Evolutionary conservation across 2,888 invertebrate species (phyloP), one percentile per base, ranked within the genome.

Genomic region (Dysmachus trigonus): DNA sequence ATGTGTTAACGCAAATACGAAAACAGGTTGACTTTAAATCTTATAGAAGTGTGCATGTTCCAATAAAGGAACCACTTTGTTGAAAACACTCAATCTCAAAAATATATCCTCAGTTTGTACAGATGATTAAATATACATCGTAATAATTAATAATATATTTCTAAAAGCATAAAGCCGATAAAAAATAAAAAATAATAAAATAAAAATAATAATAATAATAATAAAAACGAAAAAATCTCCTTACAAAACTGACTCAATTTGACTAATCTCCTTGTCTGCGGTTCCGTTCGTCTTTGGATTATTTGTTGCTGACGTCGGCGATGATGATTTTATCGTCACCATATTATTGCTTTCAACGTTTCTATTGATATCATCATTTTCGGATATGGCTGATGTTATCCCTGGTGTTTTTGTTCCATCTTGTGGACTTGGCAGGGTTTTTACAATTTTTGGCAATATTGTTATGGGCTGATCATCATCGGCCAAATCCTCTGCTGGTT

Each of bases 391-490:
- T 15, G 30, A 18, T 35, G 85, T 62, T 51, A 73, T 84, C 15
- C 41, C 18, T 27, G 86, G 76, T 51, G 84, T n/a, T 51, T 84
- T 85, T 79, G 86, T 72, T 22, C 84, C 86, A 74, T 83, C 86
- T 71, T 90, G 90, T 79, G 95, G 95, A 86, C 95, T 95, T 76
- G 97, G 95, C 74, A 96, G 95, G 0, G 96, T 97, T 92, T 96
- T 95, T 4, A 95, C 93, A 89, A 97, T 97, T 91, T 95, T 95
- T 82, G 96, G 97, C 86, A 96, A 93, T 93, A 95, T 95, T 1
- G 95, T 95, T 89, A 95, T 95, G 81, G 95, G 95, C 31, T 94
- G 94, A 90, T 96, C 96, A 86, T 95, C 95, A 38, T 96, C 96
- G 18, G 94, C 94, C 87, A 94, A 94, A 89, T 95, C 95, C 89